Percentiles rank a stretch among this genome's conserved stretches.
phyloP scores from a whole-genome alignment of 30 jellyfish, hydroid and myxozoan genomes.

The Sanderia malayensis region DNA sequence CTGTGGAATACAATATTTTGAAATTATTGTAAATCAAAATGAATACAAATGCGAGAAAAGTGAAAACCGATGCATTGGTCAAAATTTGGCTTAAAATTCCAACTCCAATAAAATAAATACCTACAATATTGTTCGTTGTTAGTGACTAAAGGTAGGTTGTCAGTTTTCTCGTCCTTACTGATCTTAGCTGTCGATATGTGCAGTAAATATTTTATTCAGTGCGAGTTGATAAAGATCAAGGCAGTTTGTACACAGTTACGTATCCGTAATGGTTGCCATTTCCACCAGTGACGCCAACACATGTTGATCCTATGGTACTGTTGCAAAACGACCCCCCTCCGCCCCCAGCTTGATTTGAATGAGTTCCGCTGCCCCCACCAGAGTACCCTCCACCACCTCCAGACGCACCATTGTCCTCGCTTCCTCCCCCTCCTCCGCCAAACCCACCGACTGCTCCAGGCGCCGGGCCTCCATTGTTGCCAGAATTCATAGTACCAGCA shows the following conservation, averaged over 20 bases:
- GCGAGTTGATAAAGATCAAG: no score
- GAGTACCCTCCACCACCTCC: slow-evolving; percentile 70
- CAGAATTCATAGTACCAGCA: slow-evolving; percentile 54
- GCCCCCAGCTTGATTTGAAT: slow-evolving; percentile 53
- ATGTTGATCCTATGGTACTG: slow-evolving; percentile 7
- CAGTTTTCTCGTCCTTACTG: no score
- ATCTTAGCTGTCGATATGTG: no score
- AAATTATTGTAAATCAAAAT: no score
- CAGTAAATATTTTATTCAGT: no score
- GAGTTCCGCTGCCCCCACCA: slow-evolving; percentile 51
- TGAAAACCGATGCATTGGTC: no score
- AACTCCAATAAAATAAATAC: no score
- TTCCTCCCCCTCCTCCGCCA: slow-evolving; percentile 72
- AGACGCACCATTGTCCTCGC: slow-evolving; percentile 61
- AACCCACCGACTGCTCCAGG: slow-evolving; percentile 71
- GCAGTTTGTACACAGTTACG: slow-evolving; percentile 2
- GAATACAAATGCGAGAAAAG: no score
- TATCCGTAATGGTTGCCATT: slow-evolving; percentile 47
- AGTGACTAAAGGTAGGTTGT: no score
- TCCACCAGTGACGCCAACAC: slow-evolving; percentile 54
- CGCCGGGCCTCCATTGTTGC: slow-evolving; percentile 64
- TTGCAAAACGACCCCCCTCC: slow-evolving; percentile 60
- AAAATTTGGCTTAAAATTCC: no score
- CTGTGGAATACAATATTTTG: no score
- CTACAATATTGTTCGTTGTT: no score